phyloP scores from a whole-genome alignment of 2,113 vertebrate genomes.

The Cervus canadensis region DNA sequence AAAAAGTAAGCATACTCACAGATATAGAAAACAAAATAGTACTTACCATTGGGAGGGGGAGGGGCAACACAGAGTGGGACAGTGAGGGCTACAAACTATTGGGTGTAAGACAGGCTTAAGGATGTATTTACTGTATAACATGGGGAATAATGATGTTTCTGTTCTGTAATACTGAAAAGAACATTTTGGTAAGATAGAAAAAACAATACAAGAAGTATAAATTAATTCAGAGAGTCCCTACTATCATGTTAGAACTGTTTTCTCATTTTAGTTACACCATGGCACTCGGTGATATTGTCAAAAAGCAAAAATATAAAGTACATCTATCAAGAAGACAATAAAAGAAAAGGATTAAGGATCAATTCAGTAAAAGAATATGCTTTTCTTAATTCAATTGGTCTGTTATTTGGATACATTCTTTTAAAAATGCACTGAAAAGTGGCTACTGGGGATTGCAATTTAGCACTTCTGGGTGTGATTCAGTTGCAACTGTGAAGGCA shows the following conservation, averaged over 20 bases:
- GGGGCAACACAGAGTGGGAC: neutral
- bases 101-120: neutral
- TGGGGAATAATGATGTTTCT: neutral
- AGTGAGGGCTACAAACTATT: neutral
- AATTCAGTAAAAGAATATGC: neutral
- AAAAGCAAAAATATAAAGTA: constrained; percentile 21
- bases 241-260: neutral
- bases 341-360: constrained; percentile 27
- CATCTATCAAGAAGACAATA: constrained; percentile 13
- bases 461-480: constrained; percentile 44
- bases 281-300: neutral
- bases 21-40: neutral
- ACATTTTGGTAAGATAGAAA: neutral
- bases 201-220: neutral
- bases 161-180: constrained; percentile 2
- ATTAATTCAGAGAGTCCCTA: constrained; percentile 14
- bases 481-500: neutral
- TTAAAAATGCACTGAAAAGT: constrained; percentile 38
- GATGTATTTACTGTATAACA: neutral
- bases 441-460: constrained; percentile 4
- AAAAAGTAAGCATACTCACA: neutral
- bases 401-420: constrained; percentile 48
- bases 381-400: constrained; percentile 38
- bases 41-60: neutral
- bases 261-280: neutral